phyloP scores from a whole-genome alignment of 2,797 vertebrate genomes.

The Poeciliopsis presidionis region DNA sequence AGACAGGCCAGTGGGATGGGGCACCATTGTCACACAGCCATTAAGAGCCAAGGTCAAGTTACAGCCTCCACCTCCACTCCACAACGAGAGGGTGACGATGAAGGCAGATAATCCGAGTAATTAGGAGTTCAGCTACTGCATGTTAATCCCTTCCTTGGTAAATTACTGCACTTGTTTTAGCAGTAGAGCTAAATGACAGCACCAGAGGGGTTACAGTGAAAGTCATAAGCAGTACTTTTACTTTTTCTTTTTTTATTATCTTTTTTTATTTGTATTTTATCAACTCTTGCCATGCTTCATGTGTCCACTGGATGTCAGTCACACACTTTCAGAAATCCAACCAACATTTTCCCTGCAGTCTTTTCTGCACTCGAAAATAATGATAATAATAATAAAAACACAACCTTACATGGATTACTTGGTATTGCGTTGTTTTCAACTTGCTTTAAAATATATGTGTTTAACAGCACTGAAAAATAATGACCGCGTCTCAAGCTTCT shows the following conservation, averaged over 20 bases:
- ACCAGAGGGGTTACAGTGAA: neutral
- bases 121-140: conserved; percentile 27
- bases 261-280: neutral
- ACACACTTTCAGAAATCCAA: conserved; percentile 34
- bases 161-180: neutral
- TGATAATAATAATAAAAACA: neutral
- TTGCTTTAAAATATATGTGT: neutral
- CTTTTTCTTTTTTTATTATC: rapidly evolving
- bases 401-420: neutral
- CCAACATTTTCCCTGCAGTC: neutral
- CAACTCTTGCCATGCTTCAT: neutral
- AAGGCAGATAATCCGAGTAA: conserved; percentile 47
- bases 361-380: neutral
- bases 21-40: conserved; percentile 66
- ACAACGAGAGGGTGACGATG: conserved; percentile 45
- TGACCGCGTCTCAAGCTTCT: neutral
- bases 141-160: neutral
- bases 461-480: neutral
- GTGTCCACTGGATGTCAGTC: conserved; percentile 77
- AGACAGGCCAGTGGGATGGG: conserved; percentile 69
- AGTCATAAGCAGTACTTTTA: neutral
- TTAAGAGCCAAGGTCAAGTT: conserved; percentile 75
- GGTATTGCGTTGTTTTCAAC: neutral
- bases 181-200: neutral
- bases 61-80: conserved; percentile 52